Base-by-base conservation (phyloP, 92 coral and sea anemone genomes). In the Micromussa lordhowensis region DNA sequence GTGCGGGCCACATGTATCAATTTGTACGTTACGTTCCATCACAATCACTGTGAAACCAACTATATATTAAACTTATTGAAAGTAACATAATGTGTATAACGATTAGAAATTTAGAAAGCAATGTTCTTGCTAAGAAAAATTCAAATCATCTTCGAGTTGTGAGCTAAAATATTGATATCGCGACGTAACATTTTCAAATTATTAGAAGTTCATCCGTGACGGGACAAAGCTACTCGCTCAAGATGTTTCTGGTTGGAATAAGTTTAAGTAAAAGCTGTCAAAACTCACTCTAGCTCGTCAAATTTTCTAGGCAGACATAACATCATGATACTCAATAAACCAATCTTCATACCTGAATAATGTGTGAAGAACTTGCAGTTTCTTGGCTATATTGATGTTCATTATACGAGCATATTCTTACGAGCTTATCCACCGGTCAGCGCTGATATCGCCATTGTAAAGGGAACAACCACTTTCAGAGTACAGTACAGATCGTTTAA, bases 361-460 rank as follows among this genome's bases (percentile, higher is more conserved):
- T 44, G 93, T 95, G 81, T 94, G 98, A 3, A 95, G 94, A 63
- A 95, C 93, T 77, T 94, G 96, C 9, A 95, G 79, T 83, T 92
- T 95, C 74, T 91, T 92, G 31, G 93, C 72, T 12, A 95, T 87
- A 49, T 95, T 94, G 31, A 92, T 88, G 68, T 92, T 95, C 95
- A 95, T 94, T 72, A 44, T 71, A 1, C 19, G 68, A 15, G 5
- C 32, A 28, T 29, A 11, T 12, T 10, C 8, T 32, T 68, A 7
- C n/a, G 13, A 22, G 10, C 34, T 2, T 12, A 31, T 18, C 58
- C 24, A n/a, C n/a, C n/a, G n/a, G n/a, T n/a, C n/a, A n/a, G n/a
- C n/a, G n/a, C n/a, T n/a, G 55, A 7, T 40, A 32, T 24, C 24
- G 69, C 28, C 68, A 55, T 21, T 15, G 79, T n/a, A 5, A 73